These are phyloP conservation scores for Chromoteleia sp. DNA, from an alignment of 2,888 invertebrate genomes.

Conservation along the genomic window DNA sequence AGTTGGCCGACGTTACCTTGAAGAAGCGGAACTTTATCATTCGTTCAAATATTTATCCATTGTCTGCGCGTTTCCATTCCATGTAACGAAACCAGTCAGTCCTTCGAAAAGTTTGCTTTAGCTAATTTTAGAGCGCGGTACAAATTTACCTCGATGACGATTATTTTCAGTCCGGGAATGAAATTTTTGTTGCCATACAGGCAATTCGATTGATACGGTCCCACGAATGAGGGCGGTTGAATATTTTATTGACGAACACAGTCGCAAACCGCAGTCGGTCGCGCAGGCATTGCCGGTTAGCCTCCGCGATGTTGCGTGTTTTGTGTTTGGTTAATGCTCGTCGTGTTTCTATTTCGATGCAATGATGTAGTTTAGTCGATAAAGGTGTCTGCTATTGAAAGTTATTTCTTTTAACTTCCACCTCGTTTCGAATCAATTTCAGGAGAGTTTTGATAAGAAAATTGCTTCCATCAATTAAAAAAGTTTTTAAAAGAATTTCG, in stretches of 20 bases:
- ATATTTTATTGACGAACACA: conserved; percentile 32
- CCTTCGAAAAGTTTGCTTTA: too few relatives aligned
- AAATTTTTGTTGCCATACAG: neutral
- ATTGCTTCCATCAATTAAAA: too few relatives aligned
- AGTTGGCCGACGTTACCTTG: too few relatives aligned
- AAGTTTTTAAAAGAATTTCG: too few relatives aligned
- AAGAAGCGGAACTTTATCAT: too few relatives aligned
- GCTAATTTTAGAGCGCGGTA: too few relatives aligned
- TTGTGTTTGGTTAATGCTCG: conserved; percentile 28
- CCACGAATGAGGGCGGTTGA: neutral
- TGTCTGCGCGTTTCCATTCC: too few relatives aligned
- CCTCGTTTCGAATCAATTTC: neutral
- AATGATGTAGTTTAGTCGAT: conserved; percentile 10
- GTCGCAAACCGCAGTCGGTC: conserved; percentile 25
- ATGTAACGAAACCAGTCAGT: too few relatives aligned
- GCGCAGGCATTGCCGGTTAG: conserved; percentile 14
- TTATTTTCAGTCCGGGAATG: neutral
- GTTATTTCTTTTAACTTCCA: neutral
- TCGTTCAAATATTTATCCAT: too few relatives aligned
- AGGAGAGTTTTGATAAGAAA: too few relatives aligned
- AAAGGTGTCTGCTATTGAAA: too few relatives aligned
- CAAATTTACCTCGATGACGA: too few relatives aligned
- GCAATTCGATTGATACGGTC: neutral
- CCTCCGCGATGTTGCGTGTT: conserved; percentile 42
- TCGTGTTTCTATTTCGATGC: conserved; percentile 17